These are phyloP conservation scores for Sebastes glaucus DNA, from an alignment of 2,797 vertebrate species.

Conservation along the genomic window DNA sequence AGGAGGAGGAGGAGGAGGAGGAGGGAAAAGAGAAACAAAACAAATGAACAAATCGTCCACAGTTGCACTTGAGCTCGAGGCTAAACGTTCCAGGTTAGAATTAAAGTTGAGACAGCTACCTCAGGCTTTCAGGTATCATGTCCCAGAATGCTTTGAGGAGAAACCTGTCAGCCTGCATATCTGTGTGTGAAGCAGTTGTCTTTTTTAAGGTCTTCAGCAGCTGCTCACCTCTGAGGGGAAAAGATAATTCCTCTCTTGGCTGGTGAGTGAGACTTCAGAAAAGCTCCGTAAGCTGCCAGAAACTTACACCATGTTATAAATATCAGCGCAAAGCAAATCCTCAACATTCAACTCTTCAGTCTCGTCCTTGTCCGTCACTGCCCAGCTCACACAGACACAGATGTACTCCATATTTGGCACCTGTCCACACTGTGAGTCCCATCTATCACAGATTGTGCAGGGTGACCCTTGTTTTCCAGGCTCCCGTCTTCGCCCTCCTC, in stretches of 20 bases:
- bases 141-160: conserved; percentile 32
- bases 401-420: conserved; percentile 50
- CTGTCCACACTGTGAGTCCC: background rate
- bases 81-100: conserved; percentile 20
- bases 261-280: conserved; percentile 15
- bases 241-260: conserved; percentile 43
- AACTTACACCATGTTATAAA: conserved; percentile 22
- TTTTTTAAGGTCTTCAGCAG: conserved; percentile 23
- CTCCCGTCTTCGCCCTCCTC: conserved; percentile 27
- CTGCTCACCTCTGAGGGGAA: conserved; percentile 29
- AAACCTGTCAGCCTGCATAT: conserved; percentile 2
- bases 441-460: conserved; percentile 35
- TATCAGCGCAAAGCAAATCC: conserved; percentile 17
- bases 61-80: conserved; percentile 1
- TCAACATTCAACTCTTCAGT: conserved; percentile 1
- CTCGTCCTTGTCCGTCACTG: conserved; percentile 2
- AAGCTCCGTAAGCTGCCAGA: conserved; percentile 25
- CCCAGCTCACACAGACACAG: background rate
- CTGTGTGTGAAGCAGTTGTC: background rate
- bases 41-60: conserved; percentile 33
- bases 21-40: conserved; percentile 4
- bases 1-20: conserved; percentile 12
- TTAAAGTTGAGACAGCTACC: conserved; percentile 22
- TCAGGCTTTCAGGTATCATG: conserved; percentile 30
- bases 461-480: conserved; percentile 47